Conservation (phyloP, 2,797 vertebrate species). For the Vireo griseus region DNA sequence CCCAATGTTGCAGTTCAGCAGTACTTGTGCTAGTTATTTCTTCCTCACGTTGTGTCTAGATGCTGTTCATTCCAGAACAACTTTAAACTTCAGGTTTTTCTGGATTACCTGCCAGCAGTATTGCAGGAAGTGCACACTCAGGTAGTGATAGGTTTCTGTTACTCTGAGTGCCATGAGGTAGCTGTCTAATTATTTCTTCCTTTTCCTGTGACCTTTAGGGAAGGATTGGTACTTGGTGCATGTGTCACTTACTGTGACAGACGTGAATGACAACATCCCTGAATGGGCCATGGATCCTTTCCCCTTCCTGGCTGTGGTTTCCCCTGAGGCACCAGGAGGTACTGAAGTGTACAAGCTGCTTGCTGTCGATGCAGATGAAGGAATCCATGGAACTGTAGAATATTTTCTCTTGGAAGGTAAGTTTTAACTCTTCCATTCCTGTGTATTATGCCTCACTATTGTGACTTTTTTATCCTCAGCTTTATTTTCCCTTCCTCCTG, state of each 20-base stretch:
- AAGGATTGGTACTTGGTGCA: slow-evolving; percentile 82
- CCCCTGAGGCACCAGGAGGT: slow-evolving; percentile 69
- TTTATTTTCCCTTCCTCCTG: background rate
- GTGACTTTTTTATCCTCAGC: background rate
- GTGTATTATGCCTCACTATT: background rate
- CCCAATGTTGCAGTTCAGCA: background rate
- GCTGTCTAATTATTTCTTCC: background rate
- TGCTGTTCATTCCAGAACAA: background rate
- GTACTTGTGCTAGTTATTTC: background rate
- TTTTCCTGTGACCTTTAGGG: slow-evolving; percentile 64
- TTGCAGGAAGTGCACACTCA: background rate
- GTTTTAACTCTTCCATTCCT: background rate
- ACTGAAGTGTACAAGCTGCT: slow-evolving; percentile 83
- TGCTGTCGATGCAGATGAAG: slow-evolving; percentile 84
- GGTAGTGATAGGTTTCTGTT: background rate
- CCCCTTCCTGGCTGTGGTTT: slow-evolving; percentile 82
- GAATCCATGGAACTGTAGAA: slow-evolving; percentile 82
- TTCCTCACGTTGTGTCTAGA: background rate
- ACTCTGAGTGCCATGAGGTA: background rate
- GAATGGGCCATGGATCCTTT: slow-evolving; percentile 85
- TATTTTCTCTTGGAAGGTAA: slow-evolving; percentile 89
- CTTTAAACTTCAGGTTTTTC: background rate
- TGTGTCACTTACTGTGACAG: slow-evolving; percentile 80
- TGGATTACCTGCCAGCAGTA: background rate
- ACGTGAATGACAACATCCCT: slow-evolving; percentile 85